Conservation (phyloP, 1,140 invertebrate genomes). For the Platorchestia sp. region DNA sequence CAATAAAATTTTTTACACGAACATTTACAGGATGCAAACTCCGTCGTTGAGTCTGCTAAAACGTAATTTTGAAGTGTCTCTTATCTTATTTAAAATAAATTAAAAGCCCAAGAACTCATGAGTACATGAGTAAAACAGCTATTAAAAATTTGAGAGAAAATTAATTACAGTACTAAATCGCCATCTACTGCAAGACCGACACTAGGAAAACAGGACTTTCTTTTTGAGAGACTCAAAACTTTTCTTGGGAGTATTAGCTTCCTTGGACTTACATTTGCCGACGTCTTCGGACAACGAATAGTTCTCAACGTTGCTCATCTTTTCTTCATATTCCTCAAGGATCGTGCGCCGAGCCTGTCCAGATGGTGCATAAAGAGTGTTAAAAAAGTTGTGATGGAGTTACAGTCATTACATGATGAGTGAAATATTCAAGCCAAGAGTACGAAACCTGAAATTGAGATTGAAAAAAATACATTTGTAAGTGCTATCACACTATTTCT, state of each 20-base stretch:
- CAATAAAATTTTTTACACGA: background rate
- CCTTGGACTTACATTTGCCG: background rate
- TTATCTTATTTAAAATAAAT: background rate
- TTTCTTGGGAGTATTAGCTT: background rate
- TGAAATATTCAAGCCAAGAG: no score
- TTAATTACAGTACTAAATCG: background rate
- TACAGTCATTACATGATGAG: no score
- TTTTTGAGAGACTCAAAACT: background rate
- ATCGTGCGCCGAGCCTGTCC: background rate
- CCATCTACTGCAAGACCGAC: background rate
- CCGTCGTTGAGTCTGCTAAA: background rate
- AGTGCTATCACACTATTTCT: no score
- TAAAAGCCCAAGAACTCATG: background rate
- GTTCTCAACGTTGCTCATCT: background rate
- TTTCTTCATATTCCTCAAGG: background rate
- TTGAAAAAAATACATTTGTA: no score
- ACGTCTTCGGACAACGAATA: constrained; percentile 10
- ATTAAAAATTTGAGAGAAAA: background rate
- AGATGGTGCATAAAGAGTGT: background rate
- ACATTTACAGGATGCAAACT: background rate
- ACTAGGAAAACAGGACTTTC: background rate
- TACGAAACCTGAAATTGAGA: no score
- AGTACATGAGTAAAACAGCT: background rate
- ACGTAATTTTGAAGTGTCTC: background rate
- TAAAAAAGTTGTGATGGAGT: background rate